phyloP scores from a whole-genome alignment of 2,797 vertebrate genomes.

The Anisognathus igniventris region DNA sequence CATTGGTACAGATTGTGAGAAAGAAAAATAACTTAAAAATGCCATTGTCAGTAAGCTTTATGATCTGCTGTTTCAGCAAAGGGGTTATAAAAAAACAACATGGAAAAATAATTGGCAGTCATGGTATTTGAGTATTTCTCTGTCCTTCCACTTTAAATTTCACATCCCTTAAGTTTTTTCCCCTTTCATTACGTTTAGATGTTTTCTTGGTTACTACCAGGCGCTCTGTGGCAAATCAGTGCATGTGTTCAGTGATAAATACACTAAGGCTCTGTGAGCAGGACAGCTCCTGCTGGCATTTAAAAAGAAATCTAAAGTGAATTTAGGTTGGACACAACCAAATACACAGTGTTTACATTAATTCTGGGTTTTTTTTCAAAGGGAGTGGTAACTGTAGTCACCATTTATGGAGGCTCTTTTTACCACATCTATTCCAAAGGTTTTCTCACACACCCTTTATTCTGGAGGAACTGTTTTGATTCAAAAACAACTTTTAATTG shows the following conservation, averaged over 20 bases:
- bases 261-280: neutral
- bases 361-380: neutral
- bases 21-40: neutral
- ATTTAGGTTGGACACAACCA: neutral
- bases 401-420: neutral
- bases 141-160: neutral
- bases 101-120: neutral
- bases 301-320: neutral
- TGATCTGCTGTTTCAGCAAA: neutral
- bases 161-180: neutral
- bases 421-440: neutral
- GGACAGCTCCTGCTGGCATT: neutral
- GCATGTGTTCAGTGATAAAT: fast-evolving
- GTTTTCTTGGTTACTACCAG: neutral
- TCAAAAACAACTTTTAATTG: neutral
- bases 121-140: neutral
- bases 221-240: neutral
- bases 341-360: neutral
- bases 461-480: neutral
- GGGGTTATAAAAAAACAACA: neutral
- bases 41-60: neutral
- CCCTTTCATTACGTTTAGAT: neutral
- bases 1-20: neutral
- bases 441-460: conserved; percentile 32
- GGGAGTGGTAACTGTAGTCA: neutral